Evolutionary conservation across 92 coral and sea anemone species (phyloP), one percentile per base, ranked within the genome.

Genomic region (Palythoa grandis): DNA sequence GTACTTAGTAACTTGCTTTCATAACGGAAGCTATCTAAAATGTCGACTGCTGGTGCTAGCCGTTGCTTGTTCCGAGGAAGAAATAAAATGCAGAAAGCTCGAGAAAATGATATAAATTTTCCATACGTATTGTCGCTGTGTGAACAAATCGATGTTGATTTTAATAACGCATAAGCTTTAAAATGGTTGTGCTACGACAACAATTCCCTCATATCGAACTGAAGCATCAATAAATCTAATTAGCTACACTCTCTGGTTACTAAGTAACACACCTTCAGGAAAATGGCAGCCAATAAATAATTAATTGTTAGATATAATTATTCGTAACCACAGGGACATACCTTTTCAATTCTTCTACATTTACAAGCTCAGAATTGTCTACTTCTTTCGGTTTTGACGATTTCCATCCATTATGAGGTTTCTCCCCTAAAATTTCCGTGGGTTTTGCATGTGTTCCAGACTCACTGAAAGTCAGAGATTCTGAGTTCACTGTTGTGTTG

Each of bases 271-370:
- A 25, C 61, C 72, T 53, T 70, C 47, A 22, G 53, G 40, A 20
- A 80, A 63, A 52, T 65, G 23, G n/a, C 58, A 13, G 10, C 40
- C 22, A 63, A 80, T 57, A 77, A 77, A 77, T 58, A 58, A 58
- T 58, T 58, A 58, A 58, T 58, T 16, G 8, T 68, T 68, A 11
- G 40, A 68, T 52, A 38, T 43, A 19, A 1, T 52, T 29, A 47
- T 78, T 56, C 48, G 69, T 37, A 47, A 11, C 61, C 25, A 56
- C 4, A 57, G 10, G 19, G 47, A 63, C 58, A 14, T 80, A 83
- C 87, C 87, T 83, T 43, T 71, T 24, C 56, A 52, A 10, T n/a
- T 83, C 79, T 20, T 71, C 69, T 12, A 17, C 79, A 57, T 83
- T 54, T 16, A 52, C 68, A 38, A 65, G 12, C 52, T 40, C 68